phyloP scores from a whole-genome alignment of 2,797 vertebrate genomes.

The Choloepus didactylus region DNA sequence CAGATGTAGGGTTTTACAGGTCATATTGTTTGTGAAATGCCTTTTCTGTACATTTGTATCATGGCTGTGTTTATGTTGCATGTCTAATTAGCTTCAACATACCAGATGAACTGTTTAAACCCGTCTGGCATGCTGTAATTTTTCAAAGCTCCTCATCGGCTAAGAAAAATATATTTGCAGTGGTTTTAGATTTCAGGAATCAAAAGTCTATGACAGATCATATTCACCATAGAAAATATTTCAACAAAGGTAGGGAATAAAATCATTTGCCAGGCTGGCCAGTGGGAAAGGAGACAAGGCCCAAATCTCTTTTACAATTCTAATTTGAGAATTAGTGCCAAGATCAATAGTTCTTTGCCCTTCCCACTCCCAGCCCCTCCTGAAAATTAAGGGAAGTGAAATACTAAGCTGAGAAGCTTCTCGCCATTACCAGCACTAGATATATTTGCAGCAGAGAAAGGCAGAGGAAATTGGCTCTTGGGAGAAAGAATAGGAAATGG shows the following conservation, averaged over 20 bases:
- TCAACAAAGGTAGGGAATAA: not conserved
- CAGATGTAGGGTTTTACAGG: constrained; percentile 79
- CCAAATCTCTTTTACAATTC: constrained; percentile 66
- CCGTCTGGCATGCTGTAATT: constrained; percentile 79
- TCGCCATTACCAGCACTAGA: not conserved
- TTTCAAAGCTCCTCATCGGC: constrained; percentile 80
- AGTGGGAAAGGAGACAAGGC: constrained; percentile 9
- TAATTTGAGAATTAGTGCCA: constrained; percentile 63
- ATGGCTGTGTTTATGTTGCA: constrained; percentile 82
- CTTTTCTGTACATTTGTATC: constrained; percentile 83
- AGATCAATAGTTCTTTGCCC: constrained; percentile 53
- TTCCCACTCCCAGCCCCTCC: not conserved
- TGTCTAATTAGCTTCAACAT: constrained; percentile 85
- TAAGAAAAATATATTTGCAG: constrained; percentile 79
- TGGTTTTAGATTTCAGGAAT: constrained; percentile 77
- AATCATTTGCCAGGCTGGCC: constrained; percentile 36
- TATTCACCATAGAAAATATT: constrained; percentile 59
- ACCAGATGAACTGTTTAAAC: constrained; percentile 84
- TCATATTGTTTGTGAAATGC: constrained; percentile 80
- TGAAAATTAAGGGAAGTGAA: constrained; percentile 51
- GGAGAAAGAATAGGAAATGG: not conserved
- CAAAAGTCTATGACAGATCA: constrained; percentile 67
- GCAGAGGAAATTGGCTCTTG: not conserved
- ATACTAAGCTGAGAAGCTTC: constrained; percentile 40
- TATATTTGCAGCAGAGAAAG: not conserved